These are phyloP conservation scores for Aphelenchoides bicaudatus DNA, from an alignment of 2,888 invertebrate genomes.

Conservation along the genomic window DNA sequence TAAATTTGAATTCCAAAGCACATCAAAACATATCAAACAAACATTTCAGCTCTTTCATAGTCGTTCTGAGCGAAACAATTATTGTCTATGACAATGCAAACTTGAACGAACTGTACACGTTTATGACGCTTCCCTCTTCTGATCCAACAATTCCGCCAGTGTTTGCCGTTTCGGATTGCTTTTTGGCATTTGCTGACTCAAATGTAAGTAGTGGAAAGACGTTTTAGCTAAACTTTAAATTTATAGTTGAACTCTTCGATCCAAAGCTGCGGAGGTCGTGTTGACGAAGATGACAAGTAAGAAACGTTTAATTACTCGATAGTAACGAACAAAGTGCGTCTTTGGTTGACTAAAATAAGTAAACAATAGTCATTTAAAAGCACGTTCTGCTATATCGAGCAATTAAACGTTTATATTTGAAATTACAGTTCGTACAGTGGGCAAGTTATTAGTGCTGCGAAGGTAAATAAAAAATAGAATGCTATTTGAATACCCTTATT, in stretches of 20 bases:
- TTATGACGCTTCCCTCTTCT: conserved; percentile 36
- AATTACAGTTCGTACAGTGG: conserved; percentile 64
- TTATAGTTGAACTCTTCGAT: conserved; percentile 61
- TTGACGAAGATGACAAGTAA: conserved; percentile 62
- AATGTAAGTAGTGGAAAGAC: conserved; percentile 32
- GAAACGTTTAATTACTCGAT: no score
- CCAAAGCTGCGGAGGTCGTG: conserved; percentile 63
- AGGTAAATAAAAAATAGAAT: conserved; percentile 53
- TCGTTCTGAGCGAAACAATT: conserved; percentile 57
- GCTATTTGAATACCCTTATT: conserved; percentile 17
- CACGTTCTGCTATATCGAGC: no score
- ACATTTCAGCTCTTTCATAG: conserved; percentile 43
- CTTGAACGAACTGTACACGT: conserved; percentile 36
- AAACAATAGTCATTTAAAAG: no score
- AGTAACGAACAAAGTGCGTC: no score
- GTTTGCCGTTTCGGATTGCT: conserved; percentile 41
- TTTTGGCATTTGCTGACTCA: conserved; percentile 49
- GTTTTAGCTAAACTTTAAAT: conserved; percentile 5
- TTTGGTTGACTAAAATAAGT: no score
- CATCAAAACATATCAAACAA: neutral
- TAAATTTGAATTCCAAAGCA: conserved; percentile 16
- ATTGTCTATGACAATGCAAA: conserved; percentile 61
- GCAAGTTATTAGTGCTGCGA: conserved; percentile 64
- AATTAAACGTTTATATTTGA: no score
- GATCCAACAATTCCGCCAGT: conserved; percentile 39